Evolutionary conservation across 1,140 invertebrate species (phyloP).

Genomic region (Drosophila yakuba): DNA sequence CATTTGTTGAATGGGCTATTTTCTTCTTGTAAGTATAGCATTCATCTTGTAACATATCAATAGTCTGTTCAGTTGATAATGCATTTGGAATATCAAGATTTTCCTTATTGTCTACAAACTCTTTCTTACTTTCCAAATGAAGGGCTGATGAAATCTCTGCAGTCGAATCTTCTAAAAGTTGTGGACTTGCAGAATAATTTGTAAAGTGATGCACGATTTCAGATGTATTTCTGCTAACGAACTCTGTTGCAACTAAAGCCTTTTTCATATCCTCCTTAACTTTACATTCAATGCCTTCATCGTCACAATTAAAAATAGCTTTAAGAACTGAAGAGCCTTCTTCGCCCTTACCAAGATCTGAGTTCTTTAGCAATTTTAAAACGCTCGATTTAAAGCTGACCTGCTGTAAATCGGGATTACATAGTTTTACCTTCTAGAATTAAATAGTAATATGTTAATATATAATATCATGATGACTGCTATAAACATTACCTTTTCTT

Average conservation of each 20-base stretch:
- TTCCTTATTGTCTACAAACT: slow-evolving; percentile 12
- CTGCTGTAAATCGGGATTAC: slow-evolving; percentile 18
- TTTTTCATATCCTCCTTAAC: background rate
- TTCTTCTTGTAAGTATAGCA: slow-evolving; percentile 66
- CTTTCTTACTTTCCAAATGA: slow-evolving; percentile 40
- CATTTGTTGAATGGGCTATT: slow-evolving; percentile 33
- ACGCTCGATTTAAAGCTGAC: slow-evolving; percentile 66
- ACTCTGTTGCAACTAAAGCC: background rate
- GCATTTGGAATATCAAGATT: slow-evolving; percentile 1
- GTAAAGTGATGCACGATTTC: slow-evolving; percentile 50
- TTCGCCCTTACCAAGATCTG: slow-evolving; percentile 77
- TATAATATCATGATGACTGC: background rate
- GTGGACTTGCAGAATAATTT: slow-evolving; percentile 23
- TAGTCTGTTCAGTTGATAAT: slow-evolving; percentile 52
- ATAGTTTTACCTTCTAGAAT: slow-evolving; percentile 40
- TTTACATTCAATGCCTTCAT: slow-evolving; percentile 32
- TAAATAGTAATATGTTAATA: background rate
- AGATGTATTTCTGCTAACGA: background rate
- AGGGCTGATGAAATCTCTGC: background rate
- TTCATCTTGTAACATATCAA: slow-evolving; percentile 78
- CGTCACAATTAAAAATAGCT: slow-evolving; percentile 75
- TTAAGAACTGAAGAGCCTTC: slow-evolving; percentile 70
- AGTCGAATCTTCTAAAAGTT: background rate
- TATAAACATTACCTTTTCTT: slow-evolving; percentile 38
- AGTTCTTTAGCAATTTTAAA: slow-evolving; percentile 79